A percentile compares a stretch with the other conserved stretches of the same genome.
phyloP scores from a whole-genome alignment of 2,113 vertebrate species.

The Meles meles region DNA sequence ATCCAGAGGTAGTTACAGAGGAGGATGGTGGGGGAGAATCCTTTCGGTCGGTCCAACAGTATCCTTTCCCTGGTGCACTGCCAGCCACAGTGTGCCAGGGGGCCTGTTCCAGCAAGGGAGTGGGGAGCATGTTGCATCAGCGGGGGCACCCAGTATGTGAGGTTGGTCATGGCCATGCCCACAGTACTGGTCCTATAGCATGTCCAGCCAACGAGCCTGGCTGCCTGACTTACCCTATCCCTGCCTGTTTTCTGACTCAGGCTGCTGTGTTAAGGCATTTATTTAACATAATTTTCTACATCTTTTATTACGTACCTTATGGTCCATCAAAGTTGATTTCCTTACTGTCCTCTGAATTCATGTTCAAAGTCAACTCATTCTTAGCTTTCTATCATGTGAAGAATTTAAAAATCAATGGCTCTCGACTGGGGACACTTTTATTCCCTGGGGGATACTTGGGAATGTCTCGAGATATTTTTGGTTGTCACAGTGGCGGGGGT shows the following conservation, averaged over 20 bases:
- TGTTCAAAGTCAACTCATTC: not conserved
- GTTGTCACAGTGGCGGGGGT: not conserved
- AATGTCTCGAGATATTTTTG: not conserved
- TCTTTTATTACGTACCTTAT: not conserved
- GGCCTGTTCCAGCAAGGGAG: not conserved
- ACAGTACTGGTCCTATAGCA: not conserved
- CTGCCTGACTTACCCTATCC: too few relatives aligned
- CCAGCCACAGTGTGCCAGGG: fast-evolving
- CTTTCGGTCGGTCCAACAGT: not conserved
- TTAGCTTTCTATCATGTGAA: not conserved
- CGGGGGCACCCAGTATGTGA: not conserved
- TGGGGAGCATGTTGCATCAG: too few relatives aligned
- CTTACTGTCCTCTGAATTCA: not conserved
- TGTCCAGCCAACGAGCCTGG: not conserved
- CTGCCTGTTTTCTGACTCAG: not conserved
- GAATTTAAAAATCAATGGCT: not conserved
- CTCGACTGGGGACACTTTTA: not conserved
- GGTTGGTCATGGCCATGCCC: not conserved
- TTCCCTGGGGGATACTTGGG: not conserved
- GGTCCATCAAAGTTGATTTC: not conserved
- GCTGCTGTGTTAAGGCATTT: not conserved
- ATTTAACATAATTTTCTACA: not conserved
- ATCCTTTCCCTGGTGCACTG: not conserved
- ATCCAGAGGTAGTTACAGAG: not conserved
- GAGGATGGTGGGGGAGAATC: not conserved